Conservation (phyloP, 2,797 vertebrate genomes). For the Pteronotus mesoamericanus region DNA sequence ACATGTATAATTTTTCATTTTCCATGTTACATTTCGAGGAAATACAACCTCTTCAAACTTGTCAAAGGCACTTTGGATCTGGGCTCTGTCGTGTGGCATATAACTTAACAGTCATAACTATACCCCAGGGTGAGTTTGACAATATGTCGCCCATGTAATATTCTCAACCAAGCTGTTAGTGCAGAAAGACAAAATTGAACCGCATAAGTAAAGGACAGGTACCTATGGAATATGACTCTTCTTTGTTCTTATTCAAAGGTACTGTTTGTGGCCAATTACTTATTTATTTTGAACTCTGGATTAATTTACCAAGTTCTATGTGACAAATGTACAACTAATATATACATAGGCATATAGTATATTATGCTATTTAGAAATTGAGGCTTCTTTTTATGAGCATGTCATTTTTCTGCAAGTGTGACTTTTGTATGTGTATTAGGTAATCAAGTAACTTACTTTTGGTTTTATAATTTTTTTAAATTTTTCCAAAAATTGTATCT, state of each 20-base stretch:
- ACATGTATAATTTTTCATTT: background rate
- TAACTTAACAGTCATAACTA: background rate
- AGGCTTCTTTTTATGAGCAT: background rate
- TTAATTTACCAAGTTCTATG: background rate
- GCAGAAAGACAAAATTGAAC: background rate
- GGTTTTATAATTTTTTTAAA: background rate
- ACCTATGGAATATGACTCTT: background rate
- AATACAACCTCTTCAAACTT: slow-evolving; percentile 37
- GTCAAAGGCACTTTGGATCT: slow-evolving; percentile 11
- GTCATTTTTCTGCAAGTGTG: background rate
- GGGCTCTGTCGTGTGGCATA: background rate
- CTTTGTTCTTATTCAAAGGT: background rate
- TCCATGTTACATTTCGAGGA: background rate
- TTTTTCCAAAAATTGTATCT: background rate
- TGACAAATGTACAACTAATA: background rate
- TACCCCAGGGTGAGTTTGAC: background rate
- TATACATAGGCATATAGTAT: background rate
- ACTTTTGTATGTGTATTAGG: background rate
- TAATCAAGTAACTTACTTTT: background rate
- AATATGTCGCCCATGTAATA: background rate
- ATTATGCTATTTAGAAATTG: background rate
- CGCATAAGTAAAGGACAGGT: background rate
- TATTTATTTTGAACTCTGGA: background rate
- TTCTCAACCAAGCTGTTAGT: background rate
- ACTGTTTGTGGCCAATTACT: background rate